Base-by-base conservation (phyloP, 2,888 invertebrate genomes). In the Eutolmus rufibarbis region DNA sequence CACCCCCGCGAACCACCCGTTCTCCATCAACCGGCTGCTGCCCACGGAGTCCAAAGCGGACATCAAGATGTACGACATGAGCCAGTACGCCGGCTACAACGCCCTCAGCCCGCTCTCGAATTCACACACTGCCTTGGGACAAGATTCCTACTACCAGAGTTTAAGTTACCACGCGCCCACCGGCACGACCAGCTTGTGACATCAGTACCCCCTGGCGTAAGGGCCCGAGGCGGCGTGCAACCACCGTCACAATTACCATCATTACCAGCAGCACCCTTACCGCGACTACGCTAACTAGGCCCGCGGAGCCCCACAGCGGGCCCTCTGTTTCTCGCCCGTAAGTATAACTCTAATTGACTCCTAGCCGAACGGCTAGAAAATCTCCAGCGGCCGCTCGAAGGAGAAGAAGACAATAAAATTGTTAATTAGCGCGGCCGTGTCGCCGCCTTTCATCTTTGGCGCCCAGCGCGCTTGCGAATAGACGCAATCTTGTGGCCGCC, bases 11-110 rank as follows among this genome's bases (percentile, higher is more conserved):
- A 96, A 95, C 92, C 98, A 98, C 92, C 98, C 98, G 34, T 98
- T 98, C 94, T 97, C 97, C 92, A 98, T 98, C 93, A 98, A 97
- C 91, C 96, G 98, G 92, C 94, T 98, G 91, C 94, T 98, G 91
- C 98, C 98, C 86, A 95, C 96, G 86, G 97, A 97, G 92, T 96
- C 96, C 89, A 97, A 97, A 93, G 94, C 97, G 89, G 98, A 98
- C 93, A 95, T 97, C 90, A 98, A 97, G 93, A 97, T 98, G 97
- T 98, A 98, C 93, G 97, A 97, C 91, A 97, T 96, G 93, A 94
- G 95, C 89, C 94, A 94, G 89, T 95, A 95, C 90, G 94, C 94
- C 56, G 94, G 94, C 88, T 95, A 95, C 90, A 95, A 94, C 90
- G 94, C 94, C 86, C 93, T 95, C 89, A 95, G 94, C 91, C 94